These are phyloP conservation scores for Betta splendens DNA, from an alignment of 2,797 vertebrate species.

Conservation along the genomic window DNA sequence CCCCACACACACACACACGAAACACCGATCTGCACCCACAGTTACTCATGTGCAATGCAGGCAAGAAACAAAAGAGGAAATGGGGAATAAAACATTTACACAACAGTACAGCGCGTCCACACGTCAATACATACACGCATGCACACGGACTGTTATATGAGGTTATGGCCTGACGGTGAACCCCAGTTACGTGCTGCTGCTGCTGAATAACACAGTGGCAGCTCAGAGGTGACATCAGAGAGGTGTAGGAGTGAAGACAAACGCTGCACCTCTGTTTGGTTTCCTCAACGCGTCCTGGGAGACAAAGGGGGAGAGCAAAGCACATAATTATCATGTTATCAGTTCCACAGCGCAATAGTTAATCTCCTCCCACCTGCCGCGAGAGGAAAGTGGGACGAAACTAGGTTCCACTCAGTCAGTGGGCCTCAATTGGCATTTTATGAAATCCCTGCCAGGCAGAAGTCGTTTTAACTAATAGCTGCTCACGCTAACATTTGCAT, in stretches of 20 bases:
- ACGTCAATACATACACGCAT: background rate
- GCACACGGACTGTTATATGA: background rate
- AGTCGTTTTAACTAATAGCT: constrained; percentile 34
- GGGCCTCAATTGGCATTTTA: constrained; percentile 44
- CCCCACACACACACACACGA: constrained; percentile 21
- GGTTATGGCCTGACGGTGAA: constrained; percentile 29
- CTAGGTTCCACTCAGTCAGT: constrained; percentile 23
- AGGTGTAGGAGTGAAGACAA: constrained; percentile 55
- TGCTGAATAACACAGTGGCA: constrained; percentile 23
- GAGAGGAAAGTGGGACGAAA: constrained; percentile 39
- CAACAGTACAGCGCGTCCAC: too few species aligned
- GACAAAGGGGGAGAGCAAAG: constrained; percentile 62
- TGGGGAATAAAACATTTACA: background rate
- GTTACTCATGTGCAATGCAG: constrained; percentile 9
- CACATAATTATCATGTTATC: constrained; percentile 74
- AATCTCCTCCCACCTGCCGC: constrained; percentile 67
- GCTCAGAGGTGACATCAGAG: constrained; percentile 45
- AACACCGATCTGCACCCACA: constrained; percentile 20
- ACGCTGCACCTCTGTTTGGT: constrained; percentile 47
- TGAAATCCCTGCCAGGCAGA: constrained; percentile 15
- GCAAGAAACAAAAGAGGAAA: too few species aligned
- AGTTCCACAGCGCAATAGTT: constrained; percentile 69
- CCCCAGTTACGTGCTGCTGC: constrained; percentile 3
- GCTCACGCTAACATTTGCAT: constrained; percentile 19
- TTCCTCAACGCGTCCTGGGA: constrained; percentile 52